A percentile compares a stretch with the other conserved stretches of the same genome.
phyloP scores from a whole-genome alignment of 2,797 vertebrate species.

The Manis javanica region DNA sequence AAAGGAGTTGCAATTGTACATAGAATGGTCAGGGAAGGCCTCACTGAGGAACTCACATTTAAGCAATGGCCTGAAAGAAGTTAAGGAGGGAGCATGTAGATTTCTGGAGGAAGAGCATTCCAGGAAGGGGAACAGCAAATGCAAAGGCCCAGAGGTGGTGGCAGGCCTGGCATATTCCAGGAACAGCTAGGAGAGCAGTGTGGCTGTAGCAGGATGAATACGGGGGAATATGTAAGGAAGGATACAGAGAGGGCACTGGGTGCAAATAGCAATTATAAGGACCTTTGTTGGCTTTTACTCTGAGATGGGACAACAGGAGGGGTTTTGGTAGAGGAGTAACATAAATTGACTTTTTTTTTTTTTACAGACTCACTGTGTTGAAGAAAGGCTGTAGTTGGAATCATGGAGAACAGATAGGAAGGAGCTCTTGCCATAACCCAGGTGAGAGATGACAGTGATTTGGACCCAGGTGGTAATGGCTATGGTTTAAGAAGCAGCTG shows the following conservation, averaged over 20 bases:
- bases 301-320: not conserved
- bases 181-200: not conserved
- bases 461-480: not conserved
- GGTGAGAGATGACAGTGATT: not conserved
- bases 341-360: not conserved
- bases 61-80: not conserved
- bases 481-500: not conserved
- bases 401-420: not conserved
- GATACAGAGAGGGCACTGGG: fast-evolving
- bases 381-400: not conserved
- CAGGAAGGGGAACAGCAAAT: not conserved
- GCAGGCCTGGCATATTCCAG: not conserved
- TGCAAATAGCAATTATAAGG: not conserved
- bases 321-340: not conserved
- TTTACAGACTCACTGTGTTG: not conserved
- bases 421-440: not conserved
- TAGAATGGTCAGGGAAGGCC: not conserved
- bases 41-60: not conserved
- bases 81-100: not conserved
- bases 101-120: not conserved
- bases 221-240: not conserved
- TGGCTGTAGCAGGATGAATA: not conserved
- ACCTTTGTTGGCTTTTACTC: not conserved
- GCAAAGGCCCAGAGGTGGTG: not conserved
- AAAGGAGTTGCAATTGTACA: fast-evolving